Evolutionary conservation across 1,140 invertebrate species (phyloP).

Genomic region (Listronotus bonariensis): DNA sequence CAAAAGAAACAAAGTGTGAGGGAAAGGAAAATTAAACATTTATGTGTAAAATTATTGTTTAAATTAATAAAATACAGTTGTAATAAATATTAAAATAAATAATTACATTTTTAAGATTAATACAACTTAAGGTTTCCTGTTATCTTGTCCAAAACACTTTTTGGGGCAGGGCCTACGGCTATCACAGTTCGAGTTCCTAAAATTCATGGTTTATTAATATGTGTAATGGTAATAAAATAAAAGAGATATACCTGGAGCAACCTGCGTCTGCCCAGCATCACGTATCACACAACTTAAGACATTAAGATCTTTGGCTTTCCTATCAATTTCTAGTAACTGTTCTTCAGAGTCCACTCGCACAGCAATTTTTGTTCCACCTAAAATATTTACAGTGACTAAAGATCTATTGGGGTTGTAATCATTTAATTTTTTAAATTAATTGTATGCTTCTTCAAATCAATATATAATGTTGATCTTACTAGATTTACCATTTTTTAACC

Average conservation of each 20-base stretch:
- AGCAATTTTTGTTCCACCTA: slow-evolving; percentile 58
- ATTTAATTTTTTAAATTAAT: no score
- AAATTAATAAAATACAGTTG: slow-evolving; percentile 12
- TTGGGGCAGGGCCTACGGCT: slow-evolving; percentile 85
- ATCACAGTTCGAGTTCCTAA: slow-evolving; percentile 77
- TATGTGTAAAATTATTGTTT: not conserved
- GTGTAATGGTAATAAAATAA: not conserved
- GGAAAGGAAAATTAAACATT: no score
- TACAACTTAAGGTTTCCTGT: slow-evolving; percentile 88
- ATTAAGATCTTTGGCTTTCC: slow-evolving; percentile 69
- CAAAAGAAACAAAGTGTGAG: no score
- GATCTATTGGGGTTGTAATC: no score
- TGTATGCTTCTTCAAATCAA: no score
- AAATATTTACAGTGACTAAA: slow-evolving; percentile 6
- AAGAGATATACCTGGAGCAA: slow-evolving; percentile 66
- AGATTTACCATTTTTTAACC: slow-evolving; percentile 70
- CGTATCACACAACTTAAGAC: slow-evolving; percentile 75
- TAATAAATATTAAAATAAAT: slow-evolving; percentile 4
- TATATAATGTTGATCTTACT: slow-evolving; percentile 3
- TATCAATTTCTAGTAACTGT: slow-evolving; percentile 67
- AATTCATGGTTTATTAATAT: not conserved
- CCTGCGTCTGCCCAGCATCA: slow-evolving; percentile 91
- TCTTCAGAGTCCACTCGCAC: slow-evolving; percentile 66
- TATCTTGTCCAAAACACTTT: slow-evolving; percentile 74
- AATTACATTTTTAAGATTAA: slow-evolving; percentile 55